A percentile compares a stretch with the other conserved stretches of the same genome.
Conservation (phyloP, 2,797 vertebrate species). For the Spea hammondii region DNA sequence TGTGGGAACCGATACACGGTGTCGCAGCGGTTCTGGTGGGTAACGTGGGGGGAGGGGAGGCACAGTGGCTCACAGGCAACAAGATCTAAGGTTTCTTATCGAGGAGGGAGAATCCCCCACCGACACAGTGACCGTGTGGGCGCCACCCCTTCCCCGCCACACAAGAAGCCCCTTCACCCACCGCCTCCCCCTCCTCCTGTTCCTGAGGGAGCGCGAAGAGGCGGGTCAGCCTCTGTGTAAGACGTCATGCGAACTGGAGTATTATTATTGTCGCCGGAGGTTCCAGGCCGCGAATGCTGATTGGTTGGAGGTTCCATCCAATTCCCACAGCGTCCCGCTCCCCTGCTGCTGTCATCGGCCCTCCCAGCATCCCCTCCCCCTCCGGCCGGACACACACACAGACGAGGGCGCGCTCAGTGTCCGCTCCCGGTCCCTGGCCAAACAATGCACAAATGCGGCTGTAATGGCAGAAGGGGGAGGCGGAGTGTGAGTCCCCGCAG, state of each 20-base stretch:
- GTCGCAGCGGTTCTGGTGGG: conserved; percentile 21
- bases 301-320: conserved; percentile 26
- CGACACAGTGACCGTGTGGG: conserved; percentile 32
- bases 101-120: conserved; percentile 42
- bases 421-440: conserved; percentile 18
- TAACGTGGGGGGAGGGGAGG: conserved; percentile 32
- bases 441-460: conserved; percentile 13
- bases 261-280: conserved; percentile 36
- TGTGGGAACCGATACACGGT: neutral
- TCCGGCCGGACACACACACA: neutral
- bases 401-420: conserved; percentile 5
- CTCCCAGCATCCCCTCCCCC: neutral
- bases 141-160: conserved; percentile 43
- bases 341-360: conserved; percentile 15
- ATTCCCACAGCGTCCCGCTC: conserved; percentile 24
- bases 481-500: conserved; percentile 28
- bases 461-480: conserved; percentile 5
- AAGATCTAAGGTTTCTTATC: conserved; percentile 36
- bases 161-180: conserved; percentile 46
- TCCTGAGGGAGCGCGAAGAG: conserved; percentile 12
- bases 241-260: conserved; percentile 34
- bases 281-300: conserved; percentile 23
- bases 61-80: neutral
- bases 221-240: conserved; percentile 13
- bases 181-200: neutral